These are phyloP conservation scores for Caradrina clavipalpis DNA, from an alignment of 2,888 invertebrate species.

Conservation along the genomic window DNA sequence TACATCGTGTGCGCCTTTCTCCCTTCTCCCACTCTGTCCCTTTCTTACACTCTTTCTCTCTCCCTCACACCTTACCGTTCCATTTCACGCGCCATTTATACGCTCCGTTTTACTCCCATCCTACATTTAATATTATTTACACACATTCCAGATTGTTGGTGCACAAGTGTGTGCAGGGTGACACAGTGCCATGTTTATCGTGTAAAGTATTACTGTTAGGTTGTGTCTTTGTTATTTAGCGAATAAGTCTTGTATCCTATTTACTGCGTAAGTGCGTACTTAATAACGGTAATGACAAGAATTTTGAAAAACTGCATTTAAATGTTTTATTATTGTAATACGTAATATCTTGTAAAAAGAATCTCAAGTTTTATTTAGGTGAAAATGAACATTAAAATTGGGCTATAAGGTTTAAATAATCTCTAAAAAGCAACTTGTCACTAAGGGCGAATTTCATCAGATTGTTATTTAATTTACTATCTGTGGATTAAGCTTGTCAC, in stretches of 20 bases:
- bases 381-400: background rate
- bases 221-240: constrained; percentile 58
- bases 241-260: constrained; percentile 42
- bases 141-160: constrained; percentile 45
- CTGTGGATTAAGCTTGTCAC: too few relatives aligned
- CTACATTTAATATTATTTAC: constrained; percentile 1
- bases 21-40: too few relatives aligned
- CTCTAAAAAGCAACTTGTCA: background rate
- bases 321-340: background rate
- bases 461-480: too few relatives aligned
- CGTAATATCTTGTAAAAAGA: constrained; percentile 17
- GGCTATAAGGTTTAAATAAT: background rate
- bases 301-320: background rate
- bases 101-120: too few relatives aligned
- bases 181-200: constrained; percentile 73
- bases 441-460: too few relatives aligned
- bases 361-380: constrained; percentile 15
- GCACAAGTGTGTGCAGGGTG: constrained; percentile 35
- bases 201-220: constrained; percentile 61
- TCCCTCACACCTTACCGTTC: too few relatives aligned
- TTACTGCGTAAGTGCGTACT: constrained; percentile 59
- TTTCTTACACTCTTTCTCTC: too few relatives aligned
- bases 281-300: constrained; percentile 25
- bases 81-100: too few relatives aligned
- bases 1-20: too few relatives aligned